phyloP scores from a whole-genome alignment of 2,113 vertebrate genomes.

The Malurus cyaneus region DNA sequence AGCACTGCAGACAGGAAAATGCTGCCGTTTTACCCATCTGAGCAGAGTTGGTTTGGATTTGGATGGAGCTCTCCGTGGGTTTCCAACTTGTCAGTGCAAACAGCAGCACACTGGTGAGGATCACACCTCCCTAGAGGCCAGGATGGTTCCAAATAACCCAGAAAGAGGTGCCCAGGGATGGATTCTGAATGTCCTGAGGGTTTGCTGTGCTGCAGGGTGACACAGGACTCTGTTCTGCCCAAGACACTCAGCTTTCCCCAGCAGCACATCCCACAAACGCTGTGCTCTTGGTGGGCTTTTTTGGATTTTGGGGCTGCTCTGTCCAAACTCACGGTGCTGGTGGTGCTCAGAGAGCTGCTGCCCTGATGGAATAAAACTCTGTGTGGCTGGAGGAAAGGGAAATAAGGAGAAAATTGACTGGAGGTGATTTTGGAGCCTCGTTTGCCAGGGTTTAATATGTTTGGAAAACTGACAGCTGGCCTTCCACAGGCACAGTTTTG shows the following conservation, averaged over 20 bases:
- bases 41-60: neutral
- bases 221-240: neutral
- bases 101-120: neutral
- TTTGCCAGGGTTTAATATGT: neutral
- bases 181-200: neutral
- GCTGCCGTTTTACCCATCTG: neutral
- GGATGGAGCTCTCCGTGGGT: neutral
- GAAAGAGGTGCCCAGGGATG: neutral
- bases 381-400: neutral
- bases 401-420: neutral
- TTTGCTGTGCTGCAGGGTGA: neutral
- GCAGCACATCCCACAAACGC: fast-evolving
- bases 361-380: neutral
- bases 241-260: neutral
- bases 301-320: neutral
- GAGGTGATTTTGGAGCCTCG: neutral
- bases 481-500: neutral
- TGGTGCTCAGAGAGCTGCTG: neutral
- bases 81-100: neutral
- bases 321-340: fast-evolving
- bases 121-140: neutral
- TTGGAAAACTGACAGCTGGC: constrained; percentile 21
- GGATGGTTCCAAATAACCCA: neutral
- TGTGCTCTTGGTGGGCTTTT: neutral
- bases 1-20: neutral